Base-by-base conservation (phyloP, 2,113 vertebrate genomes). In the Theropithecus gelada region DNA sequence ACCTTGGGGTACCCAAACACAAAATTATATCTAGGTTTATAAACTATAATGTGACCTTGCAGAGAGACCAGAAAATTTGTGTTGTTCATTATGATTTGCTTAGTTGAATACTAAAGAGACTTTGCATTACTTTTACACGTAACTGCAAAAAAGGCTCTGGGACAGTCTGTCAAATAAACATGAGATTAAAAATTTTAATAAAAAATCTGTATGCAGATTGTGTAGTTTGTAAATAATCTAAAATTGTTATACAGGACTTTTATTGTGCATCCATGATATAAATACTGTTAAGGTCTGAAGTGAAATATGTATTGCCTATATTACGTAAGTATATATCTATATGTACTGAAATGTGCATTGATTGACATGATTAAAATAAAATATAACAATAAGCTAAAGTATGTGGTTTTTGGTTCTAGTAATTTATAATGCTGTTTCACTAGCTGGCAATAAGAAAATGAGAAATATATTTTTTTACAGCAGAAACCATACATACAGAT, bases 21-120 rank as follows among this genome's bases (percentile, higher is more conserved):
- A 79, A 89, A 96, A 70, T 61, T 79, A 87, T 84, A 95, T 83
- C 16, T 64, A 30, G 32, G 8, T 61, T 96, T 82, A 80, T 72
- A 92, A 96, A 94, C 35, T 79, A 86, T 68, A 86, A 25, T 85
- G 48, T 91, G 45, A 75, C 52, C 55, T 95, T 94, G 95, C 12
- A 84, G 20, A 88, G 55, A 52, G 45, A 94, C 82, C n/a, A 95
- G 38, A 94, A 85, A 85, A 80, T 70, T 32, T 83, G 59, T 68
- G 23, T 32, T 94, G 13, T 7, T 93, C 94, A 95, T 66, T 93
- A 38, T 68, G 14, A 76, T 57, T 92, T 93, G 20, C 75, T 93
- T 78, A 45, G 17, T 8, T 75, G 78, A 95, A 81, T 18, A 57
- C 50, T 93, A 94, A 90, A 43, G 40, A 55, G 4, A 73, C 18